Evolutionary conservation across 92 coral and sea anemone genomes (phyloP), one percentile per base, ranked within the genome.

Genomic region (Epizoanthus illoricatus): DNA sequence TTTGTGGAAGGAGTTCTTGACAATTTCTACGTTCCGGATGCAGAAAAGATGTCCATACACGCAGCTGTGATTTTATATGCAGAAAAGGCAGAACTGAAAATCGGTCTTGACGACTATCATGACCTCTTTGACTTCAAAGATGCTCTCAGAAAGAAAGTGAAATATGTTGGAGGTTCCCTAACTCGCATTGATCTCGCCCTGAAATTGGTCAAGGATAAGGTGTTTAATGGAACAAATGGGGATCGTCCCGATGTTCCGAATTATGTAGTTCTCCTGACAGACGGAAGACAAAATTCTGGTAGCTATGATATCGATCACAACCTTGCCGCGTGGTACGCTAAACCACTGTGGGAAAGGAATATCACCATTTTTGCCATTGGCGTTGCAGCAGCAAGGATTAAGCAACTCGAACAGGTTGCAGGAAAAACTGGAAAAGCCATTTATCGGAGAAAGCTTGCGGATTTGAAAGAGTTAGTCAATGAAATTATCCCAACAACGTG

Each of bases 341-440:
- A 43, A 41, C 82, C 71, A 4, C 71, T 78, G 4, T 78, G 82
- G 82, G 7, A 62, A 0, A 62, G 13, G 28, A 78, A 78, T 23
- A 33, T 63, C 45, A 63, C 82, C 7, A 63, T 78, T 21, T 78
- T 78, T 41, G 82, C 82, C 18, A 43, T 78, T 58, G 82, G 82
- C 21, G 82, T 78, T 5, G 43, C 59, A n/a, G 1, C 39, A 12
- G 82, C 82, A 23, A 43, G 49, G 60, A 43, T 10, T 13, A 5
- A 2, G 18, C 82, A 78, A 45, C 71, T 78, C 16, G 7, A 11
- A 41, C 82, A 61, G 59, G 1, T 78, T 57, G 82, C 82, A 1
- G 82, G 82, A 11, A 78, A 78, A 78, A 78, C 59, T 19, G 82
- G 82, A 63, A 78, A 63, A 63, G 82, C 82, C 57, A 78, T 78